Conservation (phyloP, 2,888 invertebrate species). For the Pristionchus mayeri region DNA sequence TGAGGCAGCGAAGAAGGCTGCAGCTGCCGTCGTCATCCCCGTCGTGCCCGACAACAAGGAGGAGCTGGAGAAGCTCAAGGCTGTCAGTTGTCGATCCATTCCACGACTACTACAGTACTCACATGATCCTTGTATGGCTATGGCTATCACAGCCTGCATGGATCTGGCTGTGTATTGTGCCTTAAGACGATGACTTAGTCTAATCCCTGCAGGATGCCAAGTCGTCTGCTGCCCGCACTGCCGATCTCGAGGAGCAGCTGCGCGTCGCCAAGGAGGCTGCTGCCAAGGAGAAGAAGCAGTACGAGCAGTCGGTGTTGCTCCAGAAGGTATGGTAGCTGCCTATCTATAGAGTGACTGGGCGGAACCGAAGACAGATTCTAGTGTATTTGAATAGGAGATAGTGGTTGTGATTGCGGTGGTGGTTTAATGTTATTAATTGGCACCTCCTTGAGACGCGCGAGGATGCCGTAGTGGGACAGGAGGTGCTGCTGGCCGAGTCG, state of each 20-base stretch:
- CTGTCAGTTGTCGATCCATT: conserved; percentile 4
- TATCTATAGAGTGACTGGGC: not conserved
- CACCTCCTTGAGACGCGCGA: conserved; percentile 38
- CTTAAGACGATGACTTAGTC: too few relatives aligned
- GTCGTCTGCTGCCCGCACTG: not conserved
- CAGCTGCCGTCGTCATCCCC: not conserved
- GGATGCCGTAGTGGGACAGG: conserved; percentile 10
- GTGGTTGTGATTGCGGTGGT: too few relatives aligned
- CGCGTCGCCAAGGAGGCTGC: not conserved
- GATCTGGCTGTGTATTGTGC: too few relatives aligned
- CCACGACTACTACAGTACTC: too few relatives aligned
- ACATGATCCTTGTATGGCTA: too few relatives aligned
- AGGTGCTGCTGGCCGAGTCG: conserved; percentile 46
- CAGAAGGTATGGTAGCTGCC: conserved; percentile 44
- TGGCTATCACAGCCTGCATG: too few relatives aligned
- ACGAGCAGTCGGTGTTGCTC: conserved; percentile 26
- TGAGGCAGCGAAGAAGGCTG: not conserved
- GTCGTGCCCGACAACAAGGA: conserved; percentile 35
- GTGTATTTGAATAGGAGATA: not conserved
- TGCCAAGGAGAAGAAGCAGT: conserved; percentile 45
- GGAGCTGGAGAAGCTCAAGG: conserved; percentile 35
- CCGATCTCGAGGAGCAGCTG: conserved; percentile 39
- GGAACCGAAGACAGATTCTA: not conserved
- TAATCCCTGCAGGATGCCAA: not conserved
- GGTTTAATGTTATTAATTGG: not conserved